A percentile compares a stretch with the other conserved stretches of the same genome.
Evolutionary conservation across 2,888 invertebrate species (phyloP).

Genomic region (Miltochrista miniata): DNA sequence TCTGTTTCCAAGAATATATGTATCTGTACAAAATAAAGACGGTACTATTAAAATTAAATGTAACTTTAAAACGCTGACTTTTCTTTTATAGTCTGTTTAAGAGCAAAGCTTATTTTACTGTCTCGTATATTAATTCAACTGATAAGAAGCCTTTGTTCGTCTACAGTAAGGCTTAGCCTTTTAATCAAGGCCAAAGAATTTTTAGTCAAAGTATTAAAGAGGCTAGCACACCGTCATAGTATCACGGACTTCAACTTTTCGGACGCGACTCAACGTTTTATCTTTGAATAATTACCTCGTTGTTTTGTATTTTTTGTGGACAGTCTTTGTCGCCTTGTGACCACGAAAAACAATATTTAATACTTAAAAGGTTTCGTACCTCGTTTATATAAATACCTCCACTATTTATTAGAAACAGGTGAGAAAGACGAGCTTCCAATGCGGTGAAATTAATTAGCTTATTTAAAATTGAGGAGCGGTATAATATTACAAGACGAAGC

Average conservation of each 20-base stretch:
- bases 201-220: constrained; percentile 47
- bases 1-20: too few species aligned
- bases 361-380: not conserved
- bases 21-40: too few species aligned
- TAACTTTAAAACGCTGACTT: constrained; percentile 26
- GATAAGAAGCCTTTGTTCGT: constrained; percentile 63
- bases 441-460: too few species aligned
- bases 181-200: constrained; percentile 65
- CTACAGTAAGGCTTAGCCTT: constrained; percentile 53
- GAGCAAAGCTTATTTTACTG: constrained; percentile 44
- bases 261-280: constrained; percentile 58
- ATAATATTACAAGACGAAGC: too few species aligned
- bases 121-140: constrained; percentile 50
- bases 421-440: too few species aligned
- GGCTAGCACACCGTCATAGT: constrained; percentile 30
- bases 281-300: constrained; percentile 71
- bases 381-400: not conserved
- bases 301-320: constrained; percentile 61
- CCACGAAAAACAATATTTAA: not conserved
- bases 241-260: constrained; percentile 51
- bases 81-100: constrained; percentile 35
- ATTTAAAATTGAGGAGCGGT: too few species aligned
- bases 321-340: constrained; percentile 45
- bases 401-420: too few species aligned
- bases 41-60: constrained; percentile 8